Conservation (phyloP, 1,140 invertebrate species). For the Eupeodes corollae region DNA sequence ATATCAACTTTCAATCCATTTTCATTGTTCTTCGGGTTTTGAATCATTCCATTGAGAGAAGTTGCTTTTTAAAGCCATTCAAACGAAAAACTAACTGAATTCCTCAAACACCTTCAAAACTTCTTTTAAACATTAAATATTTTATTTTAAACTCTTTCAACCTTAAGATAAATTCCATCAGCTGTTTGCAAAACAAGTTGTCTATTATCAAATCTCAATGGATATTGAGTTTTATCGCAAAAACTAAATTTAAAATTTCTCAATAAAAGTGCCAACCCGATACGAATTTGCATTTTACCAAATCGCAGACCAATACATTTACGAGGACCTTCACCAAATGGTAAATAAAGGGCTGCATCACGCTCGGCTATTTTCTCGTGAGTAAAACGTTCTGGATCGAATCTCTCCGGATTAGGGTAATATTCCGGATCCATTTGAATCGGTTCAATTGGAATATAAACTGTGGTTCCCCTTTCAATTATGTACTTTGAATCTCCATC, state of each 20-base stretch:
- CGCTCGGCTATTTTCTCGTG: slow-evolving; percentile 33
- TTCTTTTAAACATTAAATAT: too few relatives aligned
- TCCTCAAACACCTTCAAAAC: too few relatives aligned
- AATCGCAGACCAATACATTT: slow-evolving; percentile 42
- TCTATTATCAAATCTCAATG: slow-evolving; percentile 13
- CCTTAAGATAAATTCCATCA: slow-evolving; percentile 13
- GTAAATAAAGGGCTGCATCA: slow-evolving; percentile 39
- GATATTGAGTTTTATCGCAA: slow-evolving; percentile 21
- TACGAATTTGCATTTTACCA: slow-evolving; percentile 36
- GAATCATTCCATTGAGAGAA: too few relatives aligned
- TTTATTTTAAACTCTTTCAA: too few relatives aligned
- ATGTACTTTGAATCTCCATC: slow-evolving; percentile 27
- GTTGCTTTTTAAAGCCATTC: too few relatives aligned
- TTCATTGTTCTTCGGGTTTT: too few relatives aligned
- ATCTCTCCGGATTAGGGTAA: slow-evolving; percentile 44
- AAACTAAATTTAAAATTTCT: slow-evolving; percentile 24
- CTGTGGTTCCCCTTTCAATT: slow-evolving; percentile 23
- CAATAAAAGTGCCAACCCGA: slow-evolving; percentile 36
- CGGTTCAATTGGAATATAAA: slow-evolving; percentile 43
- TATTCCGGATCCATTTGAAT: slow-evolving; percentile 44
- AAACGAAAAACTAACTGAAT: too few relatives aligned
- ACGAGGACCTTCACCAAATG: slow-evolving; percentile 45
- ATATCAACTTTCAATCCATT: too few relatives aligned
- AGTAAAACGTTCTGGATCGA: slow-evolving; percentile 43
- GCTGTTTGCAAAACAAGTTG: slow-evolving; percentile 13